A percentile compares a stretch with the other conserved stretches of the same genome.
These are phyloP conservation scores for Saturnia japonica DNA, from an alignment of 2,888 invertebrate genomes.

Conservation along the genomic window DNA sequence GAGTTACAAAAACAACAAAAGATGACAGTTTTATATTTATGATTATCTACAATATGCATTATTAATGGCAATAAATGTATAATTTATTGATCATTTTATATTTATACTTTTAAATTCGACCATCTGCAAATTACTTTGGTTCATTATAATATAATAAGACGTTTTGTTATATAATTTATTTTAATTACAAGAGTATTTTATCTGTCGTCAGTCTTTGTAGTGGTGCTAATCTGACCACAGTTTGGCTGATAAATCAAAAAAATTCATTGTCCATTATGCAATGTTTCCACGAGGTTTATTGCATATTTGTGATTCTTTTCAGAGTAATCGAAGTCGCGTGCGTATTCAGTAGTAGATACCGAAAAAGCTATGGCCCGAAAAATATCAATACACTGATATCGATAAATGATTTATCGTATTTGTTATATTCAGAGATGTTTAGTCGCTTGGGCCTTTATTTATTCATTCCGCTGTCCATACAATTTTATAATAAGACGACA, in stretches of 20 bases:
- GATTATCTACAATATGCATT: not conserved
- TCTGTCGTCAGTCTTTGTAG: too few species aligned
- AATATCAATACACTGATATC: not conserved
- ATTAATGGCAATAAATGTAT: not conserved
- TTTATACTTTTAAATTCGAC: not conserved
- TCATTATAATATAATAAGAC: not conserved
- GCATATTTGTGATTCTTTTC: too few species aligned
- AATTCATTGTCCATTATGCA: too few species aligned
- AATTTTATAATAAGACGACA: not conserved
- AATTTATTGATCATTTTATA: not conserved
- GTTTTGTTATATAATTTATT: not conserved
- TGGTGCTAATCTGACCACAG: too few species aligned
- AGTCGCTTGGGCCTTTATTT: not conserved
- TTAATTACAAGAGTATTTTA: too few species aligned
- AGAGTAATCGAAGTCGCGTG: too few species aligned
- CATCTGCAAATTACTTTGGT: not conserved
- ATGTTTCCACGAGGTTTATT: too few species aligned
- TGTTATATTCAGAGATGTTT: not conserved
- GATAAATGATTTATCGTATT: not conserved
- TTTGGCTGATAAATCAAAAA: too few species aligned
- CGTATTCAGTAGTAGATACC: not conserved
- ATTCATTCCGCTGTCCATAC: not conserved
- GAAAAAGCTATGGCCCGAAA: not conserved
- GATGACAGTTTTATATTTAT: too few species aligned
- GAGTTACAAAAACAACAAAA: too few species aligned